A percentile compares a stretch with the other conserved stretches of the same genome.
Evolutionary conservation across 1,140 invertebrate species (phyloP).

Genomic region (Drosophila ananassae): DNA sequence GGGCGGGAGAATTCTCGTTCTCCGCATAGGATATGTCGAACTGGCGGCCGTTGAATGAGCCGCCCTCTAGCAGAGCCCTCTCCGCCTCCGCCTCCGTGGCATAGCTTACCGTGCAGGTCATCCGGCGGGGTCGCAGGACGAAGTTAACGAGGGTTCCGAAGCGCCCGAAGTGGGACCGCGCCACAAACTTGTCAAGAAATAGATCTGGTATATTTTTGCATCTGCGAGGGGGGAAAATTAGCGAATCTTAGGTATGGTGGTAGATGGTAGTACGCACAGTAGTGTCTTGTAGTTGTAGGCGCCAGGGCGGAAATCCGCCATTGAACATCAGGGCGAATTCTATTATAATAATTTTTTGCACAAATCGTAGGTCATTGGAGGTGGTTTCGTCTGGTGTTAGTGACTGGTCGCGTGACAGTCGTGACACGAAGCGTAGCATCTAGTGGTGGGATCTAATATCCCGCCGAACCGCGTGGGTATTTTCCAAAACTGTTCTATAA

Average conservation of each 20-base stretch:
- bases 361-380: background rate
- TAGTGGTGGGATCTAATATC: background rate
- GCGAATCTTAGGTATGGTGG: background rate
- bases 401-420: too few relatives aligned
- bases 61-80: slow-evolving; percentile 86
- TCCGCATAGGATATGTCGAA: slow-evolving; percentile 86
- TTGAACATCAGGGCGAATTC: slow-evolving; percentile 1
- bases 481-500: background rate
- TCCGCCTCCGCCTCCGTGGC: slow-evolving; percentile 85
- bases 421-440: background rate
- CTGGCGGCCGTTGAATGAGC: slow-evolving; percentile 86
- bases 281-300: slow-evolving; percentile 66
- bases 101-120: slow-evolving; percentile 87
- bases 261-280: slow-evolving; percentile 42
- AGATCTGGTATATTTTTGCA: slow-evolving; percentile 87
- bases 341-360: background rate
- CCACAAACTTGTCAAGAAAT: slow-evolving; percentile 86
- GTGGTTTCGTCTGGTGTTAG: background rate
- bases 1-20: slow-evolving; percentile 67
- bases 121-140: slow-evolving; percentile 86
- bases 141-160: slow-evolving; percentile 88
- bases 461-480: background rate
- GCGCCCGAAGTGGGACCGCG: slow-evolving; percentile 87
- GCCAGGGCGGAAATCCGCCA: slow-evolving; percentile 42
- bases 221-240: slow-evolving; percentile 66